These are phyloP conservation scores for Leucoma salicis DNA, from an alignment of 2,888 invertebrate species.

Conservation along the genomic window DNA sequence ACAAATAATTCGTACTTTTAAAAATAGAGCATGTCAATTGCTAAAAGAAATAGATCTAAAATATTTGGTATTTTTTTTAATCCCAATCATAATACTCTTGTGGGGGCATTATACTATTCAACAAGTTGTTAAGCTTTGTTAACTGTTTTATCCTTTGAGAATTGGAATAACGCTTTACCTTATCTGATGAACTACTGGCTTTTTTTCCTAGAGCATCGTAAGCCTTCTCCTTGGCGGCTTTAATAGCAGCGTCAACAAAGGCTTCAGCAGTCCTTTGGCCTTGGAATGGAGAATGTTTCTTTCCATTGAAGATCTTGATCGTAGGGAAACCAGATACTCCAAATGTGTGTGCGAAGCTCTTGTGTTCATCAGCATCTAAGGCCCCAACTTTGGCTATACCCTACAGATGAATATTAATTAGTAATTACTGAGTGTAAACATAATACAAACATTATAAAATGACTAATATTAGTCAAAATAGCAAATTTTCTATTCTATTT, in stretches of 20 bases:
- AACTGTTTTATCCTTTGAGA: constrained; percentile 61
- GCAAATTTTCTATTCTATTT: too few relatives aligned
- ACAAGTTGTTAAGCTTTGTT: constrained; percentile 14
- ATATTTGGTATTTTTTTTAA: too few relatives aligned
- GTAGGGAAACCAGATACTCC: constrained; percentile 96
- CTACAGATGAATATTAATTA: constrained; percentile 76
- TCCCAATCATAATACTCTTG: background rate
- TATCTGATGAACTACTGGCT: constrained; percentile 55
- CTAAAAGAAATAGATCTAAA: too few relatives aligned
- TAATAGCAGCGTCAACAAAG: constrained; percentile 92
- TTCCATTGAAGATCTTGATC: constrained; percentile 94
- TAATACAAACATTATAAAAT: too few relatives aligned
- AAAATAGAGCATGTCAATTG: too few relatives aligned
- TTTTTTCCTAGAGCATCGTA: constrained; percentile 86
- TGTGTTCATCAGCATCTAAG: constrained; percentile 95
- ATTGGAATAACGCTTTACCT: constrained; percentile 53
- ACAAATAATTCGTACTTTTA: too few relatives aligned
- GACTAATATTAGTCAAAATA: too few relatives aligned
- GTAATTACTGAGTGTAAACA: too few relatives aligned
- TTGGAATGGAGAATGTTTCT: constrained; percentile 93
- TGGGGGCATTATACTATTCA: constrained; percentile 8
- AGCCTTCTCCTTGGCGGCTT: constrained; percentile 88
- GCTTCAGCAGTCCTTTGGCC: constrained; percentile 93
- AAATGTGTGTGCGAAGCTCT: constrained; percentile 89
- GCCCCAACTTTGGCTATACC: constrained; percentile 97